Evolutionary conservation across 2,113 vertebrate genomes (phyloP).

Genomic region (Helogale parvula): DNA sequence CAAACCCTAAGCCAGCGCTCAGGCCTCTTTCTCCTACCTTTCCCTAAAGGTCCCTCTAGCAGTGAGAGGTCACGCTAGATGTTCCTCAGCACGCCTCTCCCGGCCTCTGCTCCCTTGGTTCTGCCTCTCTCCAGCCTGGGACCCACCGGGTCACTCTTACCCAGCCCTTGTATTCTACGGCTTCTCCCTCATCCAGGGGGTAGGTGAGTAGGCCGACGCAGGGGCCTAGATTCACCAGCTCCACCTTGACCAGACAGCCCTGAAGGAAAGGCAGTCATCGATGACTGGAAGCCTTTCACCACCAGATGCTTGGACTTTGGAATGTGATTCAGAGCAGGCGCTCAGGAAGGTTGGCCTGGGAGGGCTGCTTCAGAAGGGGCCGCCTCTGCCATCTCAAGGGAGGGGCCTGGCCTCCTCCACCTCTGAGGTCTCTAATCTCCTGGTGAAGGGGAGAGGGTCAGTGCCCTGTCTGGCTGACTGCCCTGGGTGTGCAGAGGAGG

Average conservation of each 20-base stretch:
- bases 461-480: neutral
- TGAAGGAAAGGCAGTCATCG: neutral
- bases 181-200: neutral
- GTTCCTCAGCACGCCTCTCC: neutral
- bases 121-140: neutral
- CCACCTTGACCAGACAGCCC: neutral
- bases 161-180: neutral
- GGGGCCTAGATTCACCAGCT: neutral
- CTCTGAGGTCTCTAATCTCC: neutral
- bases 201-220: neutral
- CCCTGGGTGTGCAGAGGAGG: neutral
- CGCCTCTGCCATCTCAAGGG: neutral
- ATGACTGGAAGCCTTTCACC: neutral
- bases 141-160: neutral
- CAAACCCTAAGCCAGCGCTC: neutral
- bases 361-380: neutral
- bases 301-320: slow-evolving; percentile 14
- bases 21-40: neutral
- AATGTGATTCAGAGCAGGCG: neutral
- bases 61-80: no score
- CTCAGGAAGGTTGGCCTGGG: neutral
- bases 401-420: no score
- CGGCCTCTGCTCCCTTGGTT: neutral
- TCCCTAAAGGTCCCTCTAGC: neutral
- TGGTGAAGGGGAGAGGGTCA: rapidly evolving